Evolutionary conservation across 2,113 vertebrate species (phyloP).

Genomic region (Callochromis pleurospilus): DNA sequence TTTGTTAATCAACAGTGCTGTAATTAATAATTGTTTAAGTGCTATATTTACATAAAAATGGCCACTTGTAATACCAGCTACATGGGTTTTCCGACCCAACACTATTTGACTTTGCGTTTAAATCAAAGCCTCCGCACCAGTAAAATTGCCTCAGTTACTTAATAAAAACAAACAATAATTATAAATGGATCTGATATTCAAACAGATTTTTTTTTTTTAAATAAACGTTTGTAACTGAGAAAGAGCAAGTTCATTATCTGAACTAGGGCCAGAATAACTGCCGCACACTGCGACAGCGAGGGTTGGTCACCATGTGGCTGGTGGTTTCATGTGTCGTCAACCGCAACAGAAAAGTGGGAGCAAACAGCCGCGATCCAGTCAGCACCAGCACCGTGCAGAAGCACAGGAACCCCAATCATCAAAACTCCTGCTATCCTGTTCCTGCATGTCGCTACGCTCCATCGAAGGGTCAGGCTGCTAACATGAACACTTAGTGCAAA

Average conservation of each 20-base stretch:
- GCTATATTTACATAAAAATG: conserved; percentile 83
- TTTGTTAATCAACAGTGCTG: neutral
- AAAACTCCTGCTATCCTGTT: neutral
- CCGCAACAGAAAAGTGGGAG: conserved; percentile 99
- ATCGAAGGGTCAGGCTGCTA: neutral
- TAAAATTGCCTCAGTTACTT: conserved; percentile 53
- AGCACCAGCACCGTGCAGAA: conserved; percentile 94
- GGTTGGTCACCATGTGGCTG: conserved; percentile 93
- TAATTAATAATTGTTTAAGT: neutral
- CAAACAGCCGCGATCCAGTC: conserved; percentile 99
- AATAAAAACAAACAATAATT: conserved; percentile 5
- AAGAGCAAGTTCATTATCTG: neutral
- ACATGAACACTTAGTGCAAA: neutral
- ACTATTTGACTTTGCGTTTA: neutral
- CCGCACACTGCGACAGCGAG: conserved; percentile 64
- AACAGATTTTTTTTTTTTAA: neutral
- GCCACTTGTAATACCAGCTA: conserved; percentile 95
- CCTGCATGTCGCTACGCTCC: neutral
- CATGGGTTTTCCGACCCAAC: conserved; percentile 86
- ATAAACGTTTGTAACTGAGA: neutral
- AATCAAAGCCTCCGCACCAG: conserved; percentile 56
- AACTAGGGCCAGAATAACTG: neutral
- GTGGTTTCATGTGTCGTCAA: conserved; percentile 99
- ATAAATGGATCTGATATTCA: neutral
- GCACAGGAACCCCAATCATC: conserved; percentile 78